Evolutionary conservation across 1,140 invertebrate genomes (phyloP).

Genomic region (Trichonephila clavata): DNA sequence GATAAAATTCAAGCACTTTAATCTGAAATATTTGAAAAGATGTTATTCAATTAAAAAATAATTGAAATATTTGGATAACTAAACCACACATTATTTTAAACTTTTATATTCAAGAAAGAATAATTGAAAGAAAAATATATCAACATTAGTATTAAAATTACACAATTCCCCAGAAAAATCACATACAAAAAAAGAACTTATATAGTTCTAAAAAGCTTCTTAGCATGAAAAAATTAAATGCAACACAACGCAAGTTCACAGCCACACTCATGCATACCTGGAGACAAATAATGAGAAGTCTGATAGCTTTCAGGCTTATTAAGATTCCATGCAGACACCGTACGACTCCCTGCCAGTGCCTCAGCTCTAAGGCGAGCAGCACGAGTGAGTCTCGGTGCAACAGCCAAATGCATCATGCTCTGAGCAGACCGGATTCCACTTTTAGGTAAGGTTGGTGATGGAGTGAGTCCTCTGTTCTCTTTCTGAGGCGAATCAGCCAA

Average conservation of each 20-base stretch:
- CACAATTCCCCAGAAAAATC: neutral
- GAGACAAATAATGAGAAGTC: conserved; percentile 38
- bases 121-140: no score
- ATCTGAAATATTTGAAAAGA: neutral
- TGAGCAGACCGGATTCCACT: conserved; percentile 41
- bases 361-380: conserved; percentile 70
- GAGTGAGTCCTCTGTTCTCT: neutral
- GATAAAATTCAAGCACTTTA: neutral
- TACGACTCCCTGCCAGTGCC: conserved; percentile 42
- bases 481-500: neutral
- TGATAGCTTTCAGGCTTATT: conserved; percentile 49
- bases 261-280: conserved; percentile 74
- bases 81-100: no score
- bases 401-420: conserved; percentile 74
- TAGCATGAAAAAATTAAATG: conserved; percentile 28
- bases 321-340: conserved; percentile 72
- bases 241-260: neutral
- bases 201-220: neutral
- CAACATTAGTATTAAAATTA: neutral
- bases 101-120: no score
- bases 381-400: conserved; percentile 72
- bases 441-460: conserved; percentile 9
- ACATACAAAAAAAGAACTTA: neutral
- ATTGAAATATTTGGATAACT: no score
- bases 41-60: neutral